Evolutionary conservation across 64 coral and sea anemone genomes (phyloP), one percentile per base, ranked within the genome.

Genomic region (Montipora foliosa): DNA sequence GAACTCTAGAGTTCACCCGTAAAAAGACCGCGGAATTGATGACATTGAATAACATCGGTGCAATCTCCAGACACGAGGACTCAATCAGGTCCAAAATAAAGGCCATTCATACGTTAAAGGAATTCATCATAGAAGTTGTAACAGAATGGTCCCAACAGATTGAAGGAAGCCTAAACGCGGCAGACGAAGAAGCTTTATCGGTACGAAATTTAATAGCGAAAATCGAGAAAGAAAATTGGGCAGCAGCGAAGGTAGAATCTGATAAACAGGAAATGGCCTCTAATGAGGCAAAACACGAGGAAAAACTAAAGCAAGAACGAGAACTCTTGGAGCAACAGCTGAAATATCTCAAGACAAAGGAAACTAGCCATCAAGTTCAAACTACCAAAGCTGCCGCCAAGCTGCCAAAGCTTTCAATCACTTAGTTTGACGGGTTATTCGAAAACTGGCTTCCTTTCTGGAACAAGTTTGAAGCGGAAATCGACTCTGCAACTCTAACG

Each of bases 401-500:
- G 20, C 78, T 80, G 3, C 47, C 78, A 52, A 79, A 79, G 49
- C 49, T 79, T 46, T 47, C 20, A 46, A 79, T 79, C 76, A 47
- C 76, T n/a, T 49, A 80, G 44, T 80, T 80, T 80, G 53, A 80
- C 20, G 78, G 47, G 19, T 52, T 52, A 24, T 49, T 59, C 47
- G 45, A 80, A 59, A 80, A 80, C 53, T 80, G 78, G 44, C 78
- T 80, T 50, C 19, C 78, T 80, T 17, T 29, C 29, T 29, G 29
- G 47, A 59, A 59, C 47, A 80, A 80, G 78, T 80, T 80, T 80
- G 53, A 59, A 50, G 47, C 47, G 13, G 78, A 80, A 59, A 59
- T 80, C 53, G 78, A 80, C 78, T 50, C 78, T 24, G 25, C 78
- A 80, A 80, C 16, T 59, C 5, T 59, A 80, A 14, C 78, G 44